Evolutionary conservation across 2,888 invertebrate species (phyloP).

Genomic region (Mesopsocus fuscifrons): DNA sequence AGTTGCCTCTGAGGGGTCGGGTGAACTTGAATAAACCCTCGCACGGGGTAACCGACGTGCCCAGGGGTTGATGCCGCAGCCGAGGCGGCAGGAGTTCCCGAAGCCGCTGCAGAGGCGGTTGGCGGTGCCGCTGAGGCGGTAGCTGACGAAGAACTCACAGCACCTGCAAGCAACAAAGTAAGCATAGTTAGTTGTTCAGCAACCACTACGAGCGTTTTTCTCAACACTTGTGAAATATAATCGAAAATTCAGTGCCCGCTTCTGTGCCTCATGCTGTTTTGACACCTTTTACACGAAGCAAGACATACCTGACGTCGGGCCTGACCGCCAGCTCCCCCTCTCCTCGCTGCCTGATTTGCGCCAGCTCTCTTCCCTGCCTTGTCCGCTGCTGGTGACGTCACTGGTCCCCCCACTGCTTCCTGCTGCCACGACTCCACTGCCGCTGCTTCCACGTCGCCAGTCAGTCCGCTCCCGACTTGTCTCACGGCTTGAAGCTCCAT

Average conservation of each 20-base stretch:
- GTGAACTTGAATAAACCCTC: not conserved
- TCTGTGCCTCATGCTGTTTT: no score
- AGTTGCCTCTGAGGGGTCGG: constrained; percentile 30
- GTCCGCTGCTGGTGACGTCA: constrained; percentile 2
- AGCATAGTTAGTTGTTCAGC: not conserved
- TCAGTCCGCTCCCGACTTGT: not conserved
- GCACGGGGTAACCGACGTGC: not conserved
- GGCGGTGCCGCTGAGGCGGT: not conserved
- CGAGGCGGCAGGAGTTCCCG: not conserved
- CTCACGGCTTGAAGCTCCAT: not conserved
- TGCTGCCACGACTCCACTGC: no score
- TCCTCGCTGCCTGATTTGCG: constrained; percentile 15
- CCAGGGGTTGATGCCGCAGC: not conserved
- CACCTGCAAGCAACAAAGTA: not conserved
- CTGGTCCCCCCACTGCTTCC: constrained; percentile 11
- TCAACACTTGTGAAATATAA: no score
- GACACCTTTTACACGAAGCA: no score
- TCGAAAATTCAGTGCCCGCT: no score
- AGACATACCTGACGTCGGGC: not conserved
- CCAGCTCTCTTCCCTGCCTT: constrained; percentile 3
- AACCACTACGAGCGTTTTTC: not conserved
- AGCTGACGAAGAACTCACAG: not conserved
- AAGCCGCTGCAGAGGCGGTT: not conserved
- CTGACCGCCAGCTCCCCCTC: constrained; percentile 15
- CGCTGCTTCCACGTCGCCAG: constrained; percentile 1